Evolutionary conservation across 2,888 invertebrate species (phyloP).

Genomic region (Meteorus colon): DNA sequence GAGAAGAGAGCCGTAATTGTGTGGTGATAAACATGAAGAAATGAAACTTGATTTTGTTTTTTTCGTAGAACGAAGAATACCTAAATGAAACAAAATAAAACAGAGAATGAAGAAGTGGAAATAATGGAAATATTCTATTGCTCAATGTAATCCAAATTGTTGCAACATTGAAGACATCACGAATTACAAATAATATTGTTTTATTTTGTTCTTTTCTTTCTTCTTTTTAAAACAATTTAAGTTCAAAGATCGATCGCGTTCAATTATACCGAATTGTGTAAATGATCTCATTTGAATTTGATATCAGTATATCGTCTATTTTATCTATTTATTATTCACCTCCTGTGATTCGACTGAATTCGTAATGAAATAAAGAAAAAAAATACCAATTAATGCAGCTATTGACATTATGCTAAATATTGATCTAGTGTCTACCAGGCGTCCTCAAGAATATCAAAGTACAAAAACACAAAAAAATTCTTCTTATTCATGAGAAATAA

Average conservation of each 20-base stretch:
- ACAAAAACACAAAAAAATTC: background rate
- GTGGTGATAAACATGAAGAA: constrained; percentile 78
- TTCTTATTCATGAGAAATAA: constrained; percentile 7
- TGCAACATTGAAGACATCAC: background rate
- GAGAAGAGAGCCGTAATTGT: constrained; percentile 69
- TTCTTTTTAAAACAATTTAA: background rate
- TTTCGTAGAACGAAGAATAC: constrained; percentile 77
- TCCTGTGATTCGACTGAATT: constrained; percentile 9
- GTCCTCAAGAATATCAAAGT: background rate
- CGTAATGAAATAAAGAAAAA: background rate
- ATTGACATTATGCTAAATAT: background rate
- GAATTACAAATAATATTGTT: background rate
- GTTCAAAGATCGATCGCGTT: constrained; percentile 27
- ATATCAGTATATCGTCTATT: background rate
- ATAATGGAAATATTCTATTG: background rate
- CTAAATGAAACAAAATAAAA: constrained; percentile 56
- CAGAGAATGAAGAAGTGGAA: background rate
- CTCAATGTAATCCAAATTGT: background rate
- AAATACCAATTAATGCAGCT: background rate
- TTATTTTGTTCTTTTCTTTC: background rate
- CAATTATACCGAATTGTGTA: background rate
- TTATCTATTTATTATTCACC: constrained; percentile 15
- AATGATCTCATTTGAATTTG: constrained; percentile 13
- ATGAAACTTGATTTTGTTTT: constrained; percentile 77
- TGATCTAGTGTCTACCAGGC: background rate